Conservation (phyloP, 2,113 vertebrate genomes). For the Zosterops hypoxanthus region DNA sequence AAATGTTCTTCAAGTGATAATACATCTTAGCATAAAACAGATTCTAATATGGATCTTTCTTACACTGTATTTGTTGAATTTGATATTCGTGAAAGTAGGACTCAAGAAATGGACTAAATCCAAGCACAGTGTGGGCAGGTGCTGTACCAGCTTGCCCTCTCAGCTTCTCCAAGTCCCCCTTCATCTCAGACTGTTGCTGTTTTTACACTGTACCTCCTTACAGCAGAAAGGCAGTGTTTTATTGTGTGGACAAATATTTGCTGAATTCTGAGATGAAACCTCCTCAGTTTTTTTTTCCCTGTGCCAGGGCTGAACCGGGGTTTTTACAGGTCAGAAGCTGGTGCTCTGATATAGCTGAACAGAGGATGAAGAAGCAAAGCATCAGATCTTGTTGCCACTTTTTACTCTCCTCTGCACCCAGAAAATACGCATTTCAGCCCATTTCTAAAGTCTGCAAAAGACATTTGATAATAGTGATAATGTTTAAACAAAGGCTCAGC, state of each 20-base stretch:
- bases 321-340: neutral
- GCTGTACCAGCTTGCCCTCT: neutral
- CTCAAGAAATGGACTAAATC: neutral
- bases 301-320: neutral
- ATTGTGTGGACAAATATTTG: neutral
- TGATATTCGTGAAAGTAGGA: neutral
- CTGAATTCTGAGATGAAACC: neutral
- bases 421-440: neutral
- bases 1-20: conserved; percentile 25
- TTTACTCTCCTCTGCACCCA: neutral
- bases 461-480: neutral
- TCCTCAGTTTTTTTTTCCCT: neutral
- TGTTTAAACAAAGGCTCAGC: neutral
- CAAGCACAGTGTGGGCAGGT: conserved; percentile 3
- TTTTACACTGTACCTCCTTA: neutral
- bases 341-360: neutral
- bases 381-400: neutral
- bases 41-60: neutral
- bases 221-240: neutral
- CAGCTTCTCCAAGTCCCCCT: neutral
- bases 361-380: neutral
- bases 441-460: neutral
- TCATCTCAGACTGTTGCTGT: neutral
- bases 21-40: neutral
- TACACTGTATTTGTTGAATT: conserved; percentile 2